These are phyloP conservation scores for Panagrolaimus sp. DNA, from an alignment of 1,140 invertebrate genomes.

Conservation along the genomic window DNA sequence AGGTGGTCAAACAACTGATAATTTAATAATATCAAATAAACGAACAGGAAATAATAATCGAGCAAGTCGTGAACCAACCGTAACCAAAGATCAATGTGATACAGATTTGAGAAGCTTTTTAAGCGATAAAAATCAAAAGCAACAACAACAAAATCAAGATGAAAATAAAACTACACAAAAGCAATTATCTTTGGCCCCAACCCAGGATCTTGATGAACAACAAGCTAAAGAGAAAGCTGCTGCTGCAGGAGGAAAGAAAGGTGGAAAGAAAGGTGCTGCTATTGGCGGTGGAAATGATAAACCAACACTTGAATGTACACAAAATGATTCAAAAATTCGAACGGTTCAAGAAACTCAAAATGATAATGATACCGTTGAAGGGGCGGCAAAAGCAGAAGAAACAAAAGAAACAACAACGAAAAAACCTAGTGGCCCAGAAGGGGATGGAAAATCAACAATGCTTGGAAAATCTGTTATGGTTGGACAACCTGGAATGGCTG, in stretches of 20 bases:
- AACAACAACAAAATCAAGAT: too few species aligned
- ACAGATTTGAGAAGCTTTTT: slow-evolving; percentile 9
- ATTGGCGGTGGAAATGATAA: not conserved
- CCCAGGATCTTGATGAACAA: too few species aligned
- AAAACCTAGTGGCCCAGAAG: too few species aligned
- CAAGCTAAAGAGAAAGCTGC: not conserved
- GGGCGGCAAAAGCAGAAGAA: not conserved
- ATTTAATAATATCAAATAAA: too few species aligned
- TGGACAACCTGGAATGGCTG: too few species aligned
- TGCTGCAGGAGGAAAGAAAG: too few species aligned
- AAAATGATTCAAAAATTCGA: not conserved
- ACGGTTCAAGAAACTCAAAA: not conserved
- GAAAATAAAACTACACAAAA: not conserved
- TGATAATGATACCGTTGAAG: not conserved
- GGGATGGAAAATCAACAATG: not conserved
- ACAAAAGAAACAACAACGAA: not conserved
- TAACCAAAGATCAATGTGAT: slow-evolving; percentile 13
- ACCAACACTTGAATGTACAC: too few species aligned
- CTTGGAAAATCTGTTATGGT: too few species aligned
- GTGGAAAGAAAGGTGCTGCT: not conserved
- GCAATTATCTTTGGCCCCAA: not conserved
- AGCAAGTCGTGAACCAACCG: not conserved
- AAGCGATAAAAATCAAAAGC: not conserved
- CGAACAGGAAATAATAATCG: too few species aligned
- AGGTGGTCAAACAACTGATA: too few species aligned